Evolutionary conservation across 2,113 vertebrate species (phyloP).

Genomic region (Cinclus cinclus): DNA sequence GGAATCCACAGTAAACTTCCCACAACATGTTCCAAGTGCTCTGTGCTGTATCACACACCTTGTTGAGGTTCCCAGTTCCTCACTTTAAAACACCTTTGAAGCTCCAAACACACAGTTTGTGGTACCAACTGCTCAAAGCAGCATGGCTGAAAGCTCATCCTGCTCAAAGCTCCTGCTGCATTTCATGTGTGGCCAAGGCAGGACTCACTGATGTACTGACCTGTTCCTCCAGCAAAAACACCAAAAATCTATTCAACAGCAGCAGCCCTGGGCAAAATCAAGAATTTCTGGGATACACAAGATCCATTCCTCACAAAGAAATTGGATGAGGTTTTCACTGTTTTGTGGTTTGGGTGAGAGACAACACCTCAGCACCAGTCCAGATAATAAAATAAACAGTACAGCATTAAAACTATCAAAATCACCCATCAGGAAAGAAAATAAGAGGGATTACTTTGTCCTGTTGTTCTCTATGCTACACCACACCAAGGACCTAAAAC

Average conservation of each 20-base stretch:
- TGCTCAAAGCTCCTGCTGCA: background rate
- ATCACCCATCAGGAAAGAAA: background rate
- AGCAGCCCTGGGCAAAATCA: background rate
- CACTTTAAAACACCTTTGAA: background rate
- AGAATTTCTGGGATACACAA: background rate
- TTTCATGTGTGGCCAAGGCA: background rate
- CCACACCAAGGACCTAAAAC: background rate
- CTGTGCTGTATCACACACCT: background rate
- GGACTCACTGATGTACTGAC: background rate
- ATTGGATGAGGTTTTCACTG: fast-evolving
- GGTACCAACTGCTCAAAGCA: background rate
- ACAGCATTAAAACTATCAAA: background rate
- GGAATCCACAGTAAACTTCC: background rate
- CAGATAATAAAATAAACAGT: background rate
- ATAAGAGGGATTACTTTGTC: background rate
- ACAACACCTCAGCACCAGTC: background rate
- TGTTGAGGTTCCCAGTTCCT: background rate
- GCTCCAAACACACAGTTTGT: background rate
- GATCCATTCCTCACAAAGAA: background rate
- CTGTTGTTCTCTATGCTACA: background rate
- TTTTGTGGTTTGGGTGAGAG: background rate
- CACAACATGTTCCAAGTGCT: background rate
- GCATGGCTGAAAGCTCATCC: background rate
- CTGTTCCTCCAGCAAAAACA: background rate
- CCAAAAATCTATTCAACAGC: background rate